Conservation (phyloP, 2,888 invertebrate species). For the Callyntrura guangdongensis region DNA sequence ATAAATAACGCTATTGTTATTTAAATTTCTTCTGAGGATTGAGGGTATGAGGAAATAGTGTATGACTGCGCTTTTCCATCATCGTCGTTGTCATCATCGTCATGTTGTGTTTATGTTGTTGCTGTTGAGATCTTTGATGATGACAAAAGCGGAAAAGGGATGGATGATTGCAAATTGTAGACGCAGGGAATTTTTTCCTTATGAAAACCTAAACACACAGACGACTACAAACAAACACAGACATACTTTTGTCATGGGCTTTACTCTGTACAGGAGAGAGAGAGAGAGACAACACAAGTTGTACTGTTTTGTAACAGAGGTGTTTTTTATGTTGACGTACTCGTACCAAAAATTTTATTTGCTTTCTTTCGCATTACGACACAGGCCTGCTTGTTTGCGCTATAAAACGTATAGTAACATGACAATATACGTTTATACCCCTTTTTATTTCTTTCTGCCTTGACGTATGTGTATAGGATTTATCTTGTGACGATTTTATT, state of each 20-base stretch:
- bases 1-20: background rate
- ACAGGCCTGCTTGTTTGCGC: background rate
- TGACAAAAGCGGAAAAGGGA: slow-evolving; percentile 7
- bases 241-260: background rate
- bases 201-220: background rate
- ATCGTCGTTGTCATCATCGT: slow-evolving; percentile 24
- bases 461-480: background rate
- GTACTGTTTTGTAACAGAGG: background rate
- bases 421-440: background rate
- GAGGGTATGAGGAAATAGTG: background rate
- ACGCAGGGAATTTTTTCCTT: slow-evolving; percentile 21
- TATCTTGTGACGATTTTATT: slow-evolving; percentile 23
- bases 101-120: too few relatives aligned
- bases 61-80: slow-evolving; percentile 23
- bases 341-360: background rate
- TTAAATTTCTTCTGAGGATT: slow-evolving; percentile 28
- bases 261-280: background rate
- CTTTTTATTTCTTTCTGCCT: slow-evolving; percentile 32
- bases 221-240: slow-evolving; percentile 8
- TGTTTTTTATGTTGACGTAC: background rate
- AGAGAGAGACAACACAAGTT: background rate
- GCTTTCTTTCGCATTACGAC: background rate
- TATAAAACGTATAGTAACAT: background rate
- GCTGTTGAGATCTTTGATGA: slow-evolving; percentile 20
- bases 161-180: slow-evolving; percentile 56